Evolutionary conservation across 2,113 vertebrate species (phyloP), one percentile per base, ranked within the genome.

Genomic region (Calypte anna): DNA sequence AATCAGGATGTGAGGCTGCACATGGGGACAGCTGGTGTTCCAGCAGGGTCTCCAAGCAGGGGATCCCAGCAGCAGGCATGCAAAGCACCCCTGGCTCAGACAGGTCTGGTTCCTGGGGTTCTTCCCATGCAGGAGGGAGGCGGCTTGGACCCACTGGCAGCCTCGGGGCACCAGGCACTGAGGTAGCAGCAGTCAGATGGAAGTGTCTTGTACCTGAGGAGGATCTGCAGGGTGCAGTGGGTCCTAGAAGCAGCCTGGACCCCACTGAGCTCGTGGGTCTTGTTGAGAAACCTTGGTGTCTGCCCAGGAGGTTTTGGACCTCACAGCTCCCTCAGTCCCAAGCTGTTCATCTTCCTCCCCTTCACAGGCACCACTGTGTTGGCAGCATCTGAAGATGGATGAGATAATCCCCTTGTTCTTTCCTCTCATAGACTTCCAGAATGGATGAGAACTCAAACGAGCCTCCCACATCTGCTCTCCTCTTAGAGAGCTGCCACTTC

Each of bases 361-460:
- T 74, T 24, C 69, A 7, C 0, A 1, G 73, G 14, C 38, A 36
- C 28, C 23, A 4, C 23, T 12, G 2, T 4, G 14, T 17, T 27
- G 55, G 58, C 44, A 54, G 58, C 53, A 20, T 20, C 66, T 23
- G 8, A 15, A 33, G 24, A 30, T n/a, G 43, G 24, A 31, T 31
- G 38, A 73, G n/a, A 8, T 44, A 23, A 85, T 50, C 23, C 43
- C 13, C 11, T 55, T 31, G 2, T 31, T 53, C 54, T 10, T 93
- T 38, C 91, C 73, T 76, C 28, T 74, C 10, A 46, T 57, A 98
- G 97, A 40, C 72, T 48, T 31, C 82, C 58, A 54, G 11, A 2
- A 98, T 98, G 97, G 96, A 96, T 10, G 86, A 94, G n/a, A 31
- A 54, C 7, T 21, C 44, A 4, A 96, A 97, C 0, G 94, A 96